phyloP scores from a whole-genome alignment of 2,797 vertebrate genomes.

The Paedocypris micromegethes region DNA sequence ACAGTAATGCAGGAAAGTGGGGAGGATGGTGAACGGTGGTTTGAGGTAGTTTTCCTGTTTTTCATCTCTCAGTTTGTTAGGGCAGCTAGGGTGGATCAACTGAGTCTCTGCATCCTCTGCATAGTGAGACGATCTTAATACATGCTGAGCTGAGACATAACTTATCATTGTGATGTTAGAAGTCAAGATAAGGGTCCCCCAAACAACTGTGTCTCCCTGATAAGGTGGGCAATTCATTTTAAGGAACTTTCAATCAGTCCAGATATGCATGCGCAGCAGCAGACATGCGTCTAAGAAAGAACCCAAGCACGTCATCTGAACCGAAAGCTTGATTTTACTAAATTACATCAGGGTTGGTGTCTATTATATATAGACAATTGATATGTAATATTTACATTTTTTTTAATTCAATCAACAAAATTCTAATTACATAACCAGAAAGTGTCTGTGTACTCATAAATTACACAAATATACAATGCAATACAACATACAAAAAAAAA shows the following conservation, averaged over 20 bases:
- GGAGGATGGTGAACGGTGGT: constrained; percentile 14
- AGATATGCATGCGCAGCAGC: constrained; percentile 33
- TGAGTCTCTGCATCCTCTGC: constrained; percentile 29
- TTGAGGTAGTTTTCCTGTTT: constrained; percentile 37
- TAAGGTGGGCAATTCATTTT: constrained; percentile 47
- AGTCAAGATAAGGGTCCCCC: constrained; percentile 45
- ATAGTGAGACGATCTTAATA: constrained; percentile 35
- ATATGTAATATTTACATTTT: too few relatives aligned
- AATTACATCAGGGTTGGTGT: too few relatives aligned
- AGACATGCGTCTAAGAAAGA: constrained; percentile 23
- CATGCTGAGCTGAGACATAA: constrained; percentile 33
- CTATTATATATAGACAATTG: too few relatives aligned
- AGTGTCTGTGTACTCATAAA: too few relatives aligned
- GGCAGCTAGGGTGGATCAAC: constrained; percentile 27
- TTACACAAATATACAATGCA: too few relatives aligned
- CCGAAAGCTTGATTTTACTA: background rate
- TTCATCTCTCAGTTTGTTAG: constrained; percentile 39
- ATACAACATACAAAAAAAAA: too few relatives aligned
- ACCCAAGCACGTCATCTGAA: constrained; percentile 4
- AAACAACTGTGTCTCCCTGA: constrained; percentile 44
- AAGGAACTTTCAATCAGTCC: constrained; percentile 37
- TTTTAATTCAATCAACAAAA: too few relatives aligned
- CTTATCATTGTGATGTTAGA: constrained; percentile 43
- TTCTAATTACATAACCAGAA: too few relatives aligned
- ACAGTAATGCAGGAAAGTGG: too few relatives aligned